A percentile compares a stretch with the other conserved stretches of the same genome.
Conservation (phyloP, 2,797 vertebrate species). For the Rhincodon typus region DNA sequence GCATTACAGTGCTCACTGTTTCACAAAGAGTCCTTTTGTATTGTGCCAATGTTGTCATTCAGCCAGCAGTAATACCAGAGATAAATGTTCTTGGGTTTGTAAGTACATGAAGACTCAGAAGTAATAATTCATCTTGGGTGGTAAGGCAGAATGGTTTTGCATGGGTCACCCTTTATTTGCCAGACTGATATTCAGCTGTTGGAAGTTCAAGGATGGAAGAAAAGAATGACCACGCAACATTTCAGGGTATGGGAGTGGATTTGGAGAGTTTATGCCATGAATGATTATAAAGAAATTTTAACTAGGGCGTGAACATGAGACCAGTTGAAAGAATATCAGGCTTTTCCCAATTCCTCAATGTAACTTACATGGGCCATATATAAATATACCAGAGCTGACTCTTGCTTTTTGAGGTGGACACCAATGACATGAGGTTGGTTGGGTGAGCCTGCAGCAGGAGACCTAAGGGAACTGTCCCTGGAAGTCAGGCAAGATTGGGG, state of each 20-base stretch:
- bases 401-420: not conserved
- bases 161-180: not conserved
- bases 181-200: not conserved
- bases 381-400: too few species aligned
- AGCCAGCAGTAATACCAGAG: not conserved
- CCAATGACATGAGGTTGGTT: not conserved
- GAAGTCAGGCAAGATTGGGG: not conserved
- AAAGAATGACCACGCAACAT: not conserved
- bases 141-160: not conserved
- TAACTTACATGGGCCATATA: not conserved
- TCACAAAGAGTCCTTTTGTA: not conserved
- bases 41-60: not conserved
- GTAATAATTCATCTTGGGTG: not conserved
- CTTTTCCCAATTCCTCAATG: not conserved
- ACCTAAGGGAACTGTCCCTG: not conserved
- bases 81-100: not conserved
- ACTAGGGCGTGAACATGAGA: not conserved
- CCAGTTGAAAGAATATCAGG: not conserved
- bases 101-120: not conserved
- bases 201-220: not conserved
- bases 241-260: not conserved
- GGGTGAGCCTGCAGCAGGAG: not conserved
- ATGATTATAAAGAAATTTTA: too few species aligned
- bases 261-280: not conserved
- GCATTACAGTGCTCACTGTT: not conserved